Base-by-base conservation (phyloP, 2,113 vertebrate species). In the Gasterosteus nipponicus region DNA sequence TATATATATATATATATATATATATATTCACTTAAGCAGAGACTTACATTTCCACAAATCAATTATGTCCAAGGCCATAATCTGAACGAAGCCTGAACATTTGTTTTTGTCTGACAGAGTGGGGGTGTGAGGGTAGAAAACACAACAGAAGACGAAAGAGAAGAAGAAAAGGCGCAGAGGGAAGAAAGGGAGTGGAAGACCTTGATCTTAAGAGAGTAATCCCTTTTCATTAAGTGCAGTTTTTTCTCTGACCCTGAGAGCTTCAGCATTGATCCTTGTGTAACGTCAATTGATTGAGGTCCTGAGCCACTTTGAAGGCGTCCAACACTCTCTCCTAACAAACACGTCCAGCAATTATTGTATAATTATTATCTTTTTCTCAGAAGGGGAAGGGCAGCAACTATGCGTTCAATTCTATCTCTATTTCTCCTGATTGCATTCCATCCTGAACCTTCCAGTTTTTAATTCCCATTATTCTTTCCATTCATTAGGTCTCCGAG, bases 261-360 rank as follows among this genome's bases (percentile, higher is more conserved):
- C 83, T 73, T 83, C 83, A 62, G 73, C 87, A 93, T 90, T 92
- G 93, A 93, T 94, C 87, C 83, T 85, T 56, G 78, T 87, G 85
- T 92, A 93, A 92, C 90, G 90, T 89, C 86, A 90, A 87, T 93
- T 91, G 84, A 93, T 93, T 92, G 92, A 90, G 80, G 86, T 83
- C 59, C 79, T 9, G 62, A 67, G 76, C 58, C 81, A 86, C 82
- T 80, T 86, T 69, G 49, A 87, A 87, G 83, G 78, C 78, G 72
- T 77, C 60, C 62, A 44, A 51, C 66, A 18, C 63, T 42, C 12
- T 29, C 42, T 12, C 59, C 57, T 18, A 69, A 73, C 56, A 76
- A 86, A 85, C 61, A 68, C n/a, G 0, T 79, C 74, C 73, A 65
- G 63, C 73, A 73, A 77, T 66, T 66, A 81, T 46, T 49, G 60